phyloP scores from a whole-genome alignment of 2,113 vertebrate species.

The Eulemur rufifrons region DNA sequence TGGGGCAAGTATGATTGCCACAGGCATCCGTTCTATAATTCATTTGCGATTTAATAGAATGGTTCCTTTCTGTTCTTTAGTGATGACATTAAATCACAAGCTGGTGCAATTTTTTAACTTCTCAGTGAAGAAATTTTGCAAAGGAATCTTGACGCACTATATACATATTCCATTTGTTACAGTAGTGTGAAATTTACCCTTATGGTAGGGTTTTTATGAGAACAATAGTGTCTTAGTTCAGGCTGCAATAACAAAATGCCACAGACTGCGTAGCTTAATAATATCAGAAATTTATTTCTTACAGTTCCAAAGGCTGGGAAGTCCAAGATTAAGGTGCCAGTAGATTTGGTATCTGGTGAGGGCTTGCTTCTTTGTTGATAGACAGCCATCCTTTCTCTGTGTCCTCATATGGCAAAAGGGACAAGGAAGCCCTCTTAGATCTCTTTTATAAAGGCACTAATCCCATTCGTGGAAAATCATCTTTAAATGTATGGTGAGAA shows the following conservation, averaged over 20 bases:
- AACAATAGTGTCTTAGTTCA: background rate
- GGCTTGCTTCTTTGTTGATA: background rate
- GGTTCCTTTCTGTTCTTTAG: background rate
- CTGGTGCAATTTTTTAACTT: background rate
- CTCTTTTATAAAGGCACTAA: background rate
- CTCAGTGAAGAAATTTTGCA: conserved; percentile 16
- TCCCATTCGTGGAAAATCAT: background rate
- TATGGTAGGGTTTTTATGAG: background rate
- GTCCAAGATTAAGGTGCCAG: background rate
- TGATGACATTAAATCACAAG: background rate
- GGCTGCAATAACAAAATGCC: background rate
- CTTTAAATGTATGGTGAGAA: background rate
- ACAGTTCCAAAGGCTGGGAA: background rate
- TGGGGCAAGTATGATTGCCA: background rate
- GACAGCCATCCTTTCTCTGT: background rate
- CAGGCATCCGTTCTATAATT: background rate
- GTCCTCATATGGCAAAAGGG: background rate
- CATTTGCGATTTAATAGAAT: background rate
- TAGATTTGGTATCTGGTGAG: background rate
- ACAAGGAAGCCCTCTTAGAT: background rate
- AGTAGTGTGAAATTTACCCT: background rate
- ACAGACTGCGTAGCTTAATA: background rate
- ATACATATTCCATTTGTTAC: background rate
- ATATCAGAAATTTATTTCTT: background rate
- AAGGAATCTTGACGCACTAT: background rate